Conservation (phyloP, 2,888 invertebrate genomes). For the Tetramorium bicarinatum region DNA sequence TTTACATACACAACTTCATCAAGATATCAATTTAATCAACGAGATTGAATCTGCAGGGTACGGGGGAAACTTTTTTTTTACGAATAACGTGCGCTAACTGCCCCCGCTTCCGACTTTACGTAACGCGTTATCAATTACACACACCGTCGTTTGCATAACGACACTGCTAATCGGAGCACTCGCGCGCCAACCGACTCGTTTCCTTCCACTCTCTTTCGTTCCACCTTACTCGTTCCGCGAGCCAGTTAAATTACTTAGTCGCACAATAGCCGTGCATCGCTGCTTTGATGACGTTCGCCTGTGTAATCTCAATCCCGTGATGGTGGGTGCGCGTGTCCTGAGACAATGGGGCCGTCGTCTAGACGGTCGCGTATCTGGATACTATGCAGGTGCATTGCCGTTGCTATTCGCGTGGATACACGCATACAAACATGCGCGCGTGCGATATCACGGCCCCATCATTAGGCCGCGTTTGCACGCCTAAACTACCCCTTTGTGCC, state of each 20-base stretch:
- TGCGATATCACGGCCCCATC: slow-evolving; percentile 62
- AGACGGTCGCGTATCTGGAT: slow-evolving; percentile 40
- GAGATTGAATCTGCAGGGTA: slow-evolving; percentile 19
- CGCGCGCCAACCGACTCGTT: neutral
- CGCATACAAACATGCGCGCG: slow-evolving; percentile 12
- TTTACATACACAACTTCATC: neutral
- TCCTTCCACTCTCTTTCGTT: neutral
- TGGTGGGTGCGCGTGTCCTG: slow-evolving; percentile 45
- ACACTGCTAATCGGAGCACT: neutral
- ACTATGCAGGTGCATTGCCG: slow-evolving; percentile 53
- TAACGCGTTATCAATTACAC: slow-evolving; percentile 39
- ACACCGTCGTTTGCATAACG: neutral
- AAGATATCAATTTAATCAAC: slow-evolving; percentile 37
- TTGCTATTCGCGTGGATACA: neutral
- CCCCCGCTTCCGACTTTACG: neutral
- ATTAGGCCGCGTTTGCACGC: slow-evolving; percentile 64
- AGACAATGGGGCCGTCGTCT: slow-evolving; percentile 55
- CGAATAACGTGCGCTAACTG: neutral
- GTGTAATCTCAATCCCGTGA: slow-evolving; percentile 58
- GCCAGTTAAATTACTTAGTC: slow-evolving; percentile 45
- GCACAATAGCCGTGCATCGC: slow-evolving; percentile 30
- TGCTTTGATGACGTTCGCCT: slow-evolving; percentile 58
- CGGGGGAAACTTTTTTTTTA: neutral
- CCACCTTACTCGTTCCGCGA: neutral
- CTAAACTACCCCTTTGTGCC: slow-evolving; percentile 66